Percentiles rank a stretch among this genome's conserved stretches.
Evolutionary conservation across 2,113 vertebrate species (phyloP).

Genomic region (Corythaeola cristata): DNA sequence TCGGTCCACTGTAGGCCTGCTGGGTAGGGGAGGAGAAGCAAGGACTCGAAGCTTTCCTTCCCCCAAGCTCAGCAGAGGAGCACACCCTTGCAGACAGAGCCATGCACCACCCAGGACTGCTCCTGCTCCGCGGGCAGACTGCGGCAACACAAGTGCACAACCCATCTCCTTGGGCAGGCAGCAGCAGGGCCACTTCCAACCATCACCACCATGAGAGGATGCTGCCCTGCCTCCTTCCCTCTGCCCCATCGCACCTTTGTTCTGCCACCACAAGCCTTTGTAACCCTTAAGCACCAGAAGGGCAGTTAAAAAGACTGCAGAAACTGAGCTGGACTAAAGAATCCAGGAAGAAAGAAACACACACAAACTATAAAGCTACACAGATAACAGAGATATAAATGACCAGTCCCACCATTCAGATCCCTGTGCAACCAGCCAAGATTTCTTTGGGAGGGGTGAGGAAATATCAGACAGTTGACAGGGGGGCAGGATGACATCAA

Average conservation of each 20-base stretch:
- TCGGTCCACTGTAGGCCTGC: background rate
- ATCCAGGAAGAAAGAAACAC: background rate
- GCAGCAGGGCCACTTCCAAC: background rate
- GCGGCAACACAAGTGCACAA: accelerated
- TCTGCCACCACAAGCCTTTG: background rate
- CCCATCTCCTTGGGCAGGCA: background rate
- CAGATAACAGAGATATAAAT: background rate
- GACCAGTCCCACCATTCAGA: background rate
- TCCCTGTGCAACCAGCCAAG: background rate
- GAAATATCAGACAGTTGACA: background rate
- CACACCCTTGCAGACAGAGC: background rate
- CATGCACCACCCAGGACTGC: background rate
- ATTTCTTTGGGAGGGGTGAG: background rate
- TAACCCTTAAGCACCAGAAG: background rate
- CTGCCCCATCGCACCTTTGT: background rate
- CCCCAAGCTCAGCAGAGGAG: background rate
- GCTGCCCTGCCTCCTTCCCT: background rate
- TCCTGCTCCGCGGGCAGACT: background rate
- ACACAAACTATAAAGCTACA: background rate
- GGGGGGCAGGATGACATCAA: background rate
- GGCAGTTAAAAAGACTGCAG: background rate
- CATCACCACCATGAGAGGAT: background rate
- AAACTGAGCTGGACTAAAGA: background rate
- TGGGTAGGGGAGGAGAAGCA: background rate
- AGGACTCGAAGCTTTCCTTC: background rate